Percentiles rank a stretch among this genome's conserved stretches.
Conservation (phyloP, 2,797 vertebrate genomes). For the Melanotaenia boesemani region DNA sequence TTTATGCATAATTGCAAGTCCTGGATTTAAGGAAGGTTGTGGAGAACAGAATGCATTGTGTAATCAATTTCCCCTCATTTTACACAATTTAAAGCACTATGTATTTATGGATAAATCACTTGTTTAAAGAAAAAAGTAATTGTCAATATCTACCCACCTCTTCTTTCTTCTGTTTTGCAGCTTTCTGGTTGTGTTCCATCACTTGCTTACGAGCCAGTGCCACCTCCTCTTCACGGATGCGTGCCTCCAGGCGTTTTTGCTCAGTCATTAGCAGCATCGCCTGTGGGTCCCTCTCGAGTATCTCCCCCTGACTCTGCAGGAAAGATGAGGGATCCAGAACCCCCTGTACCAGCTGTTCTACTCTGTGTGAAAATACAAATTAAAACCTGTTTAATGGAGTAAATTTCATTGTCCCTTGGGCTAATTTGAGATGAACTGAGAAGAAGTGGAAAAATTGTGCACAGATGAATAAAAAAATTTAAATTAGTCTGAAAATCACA, state of each 20-base stretch:
- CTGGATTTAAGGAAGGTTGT: neutral
- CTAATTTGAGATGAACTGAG: neutral
- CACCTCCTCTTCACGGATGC: slow-evolving; percentile 87
- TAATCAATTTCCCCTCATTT: neutral
- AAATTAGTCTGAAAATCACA: too few species aligned
- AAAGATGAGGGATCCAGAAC: slow-evolving; percentile 86
- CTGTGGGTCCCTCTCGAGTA: slow-evolving; percentile 85
- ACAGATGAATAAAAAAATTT: neutral
- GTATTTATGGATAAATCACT: slow-evolving; percentile 5
- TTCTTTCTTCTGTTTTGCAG: slow-evolving; percentile 85
- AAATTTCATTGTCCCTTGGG: too few species aligned
- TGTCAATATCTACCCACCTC: slow-evolving; percentile 82
- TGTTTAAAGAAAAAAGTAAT: neutral
- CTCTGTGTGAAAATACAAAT: slow-evolving; percentile 72
- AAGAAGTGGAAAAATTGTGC: neutral
- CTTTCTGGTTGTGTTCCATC: slow-evolving; percentile 85
- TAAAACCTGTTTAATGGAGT: neutral
- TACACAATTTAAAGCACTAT: slow-evolving; percentile 6
- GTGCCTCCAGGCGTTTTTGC: slow-evolving; percentile 83
- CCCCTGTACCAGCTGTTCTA: slow-evolving; percentile 86
- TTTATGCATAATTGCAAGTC: slow-evolving; percentile 10
- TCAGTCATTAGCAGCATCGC: slow-evolving; percentile 81
- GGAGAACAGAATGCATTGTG: slow-evolving; percentile 14
- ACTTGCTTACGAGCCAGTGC: slow-evolving; percentile 83
- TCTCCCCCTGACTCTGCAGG: slow-evolving; percentile 89